phyloP scores from a whole-genome alignment of 2,797 vertebrate genomes.

The Tarsius wallacei region DNA sequence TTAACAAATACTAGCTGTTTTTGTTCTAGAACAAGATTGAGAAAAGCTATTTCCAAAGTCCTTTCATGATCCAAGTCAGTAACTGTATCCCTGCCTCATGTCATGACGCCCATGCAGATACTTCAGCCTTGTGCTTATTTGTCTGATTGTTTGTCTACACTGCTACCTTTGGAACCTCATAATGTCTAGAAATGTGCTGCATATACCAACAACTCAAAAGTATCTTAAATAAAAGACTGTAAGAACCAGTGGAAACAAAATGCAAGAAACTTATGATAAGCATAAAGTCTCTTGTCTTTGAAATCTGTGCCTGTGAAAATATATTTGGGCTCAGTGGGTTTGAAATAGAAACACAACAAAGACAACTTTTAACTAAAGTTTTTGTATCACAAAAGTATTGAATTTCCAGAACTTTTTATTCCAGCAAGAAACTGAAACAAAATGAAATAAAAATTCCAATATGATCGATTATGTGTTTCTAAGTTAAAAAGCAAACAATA shows the following conservation, averaged over 20 bases:
- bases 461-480: constrained; percentile 74
- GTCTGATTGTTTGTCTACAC: fast-evolving
- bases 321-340: background rate
- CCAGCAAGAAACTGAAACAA: background rate
- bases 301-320: background rate
- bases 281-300: background rate
- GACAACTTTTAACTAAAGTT: constrained; percentile 66
- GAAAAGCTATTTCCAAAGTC: background rate
- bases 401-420: constrained; percentile 67
- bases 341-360: constrained; percentile 29
- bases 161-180: no score
- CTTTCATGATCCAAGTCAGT: background rate
- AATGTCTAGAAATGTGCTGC: no score
- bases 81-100: no score
- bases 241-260: background rate
- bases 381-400: constrained; percentile 54
- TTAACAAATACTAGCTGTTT: background rate
- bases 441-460: background rate
- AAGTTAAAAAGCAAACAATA: constrained; percentile 68
- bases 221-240: background rate
- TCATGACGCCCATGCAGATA: fast-evolving
- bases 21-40: background rate
- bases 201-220: background rate
- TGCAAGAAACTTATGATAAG: background rate
- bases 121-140: background rate